Evolutionary conservation across 2,113 vertebrate species (phyloP).

Genomic region (Camelus dromedarius): DNA sequence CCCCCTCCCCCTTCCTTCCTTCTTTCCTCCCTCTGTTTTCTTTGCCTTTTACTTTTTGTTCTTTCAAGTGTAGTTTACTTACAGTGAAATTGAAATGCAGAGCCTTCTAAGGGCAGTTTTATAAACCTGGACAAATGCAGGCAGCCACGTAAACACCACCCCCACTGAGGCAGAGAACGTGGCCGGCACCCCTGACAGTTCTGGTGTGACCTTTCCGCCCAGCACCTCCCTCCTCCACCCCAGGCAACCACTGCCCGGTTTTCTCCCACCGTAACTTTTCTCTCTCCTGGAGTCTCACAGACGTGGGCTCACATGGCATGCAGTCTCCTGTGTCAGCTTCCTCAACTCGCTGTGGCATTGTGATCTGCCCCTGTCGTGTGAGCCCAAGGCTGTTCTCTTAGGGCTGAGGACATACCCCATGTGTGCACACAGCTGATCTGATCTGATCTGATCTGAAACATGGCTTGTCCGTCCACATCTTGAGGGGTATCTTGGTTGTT

Average conservation of each 20-base stretch:
- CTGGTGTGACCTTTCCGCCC: too few relatives aligned
- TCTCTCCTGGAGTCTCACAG: background rate
- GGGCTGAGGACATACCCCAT: background rate
- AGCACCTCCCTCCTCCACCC: accelerated
- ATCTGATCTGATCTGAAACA: too few relatives aligned
- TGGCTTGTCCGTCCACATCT: too few relatives aligned
- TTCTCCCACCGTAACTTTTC: background rate
- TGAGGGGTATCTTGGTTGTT: too few relatives aligned
- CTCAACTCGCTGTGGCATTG: too few relatives aligned
- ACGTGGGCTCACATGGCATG: accelerated
- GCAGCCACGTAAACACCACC: too few relatives aligned
- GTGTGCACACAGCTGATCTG: too few relatives aligned
- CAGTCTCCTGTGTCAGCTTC: accelerated
- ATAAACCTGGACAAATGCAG: background rate
- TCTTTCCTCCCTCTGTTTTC: background rate
- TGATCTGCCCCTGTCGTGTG: accelerated
- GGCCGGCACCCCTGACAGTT: background rate
- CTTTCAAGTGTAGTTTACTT: background rate
- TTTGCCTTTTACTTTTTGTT: background rate
- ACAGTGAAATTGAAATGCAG: background rate
- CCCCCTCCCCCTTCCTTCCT: too few relatives aligned
- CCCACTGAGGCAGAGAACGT: background rate
- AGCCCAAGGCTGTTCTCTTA: background rate
- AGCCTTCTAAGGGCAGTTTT: background rate
- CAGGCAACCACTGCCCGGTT: background rate